Conservation (phyloP, 2,113 vertebrate genomes). For the Thamnophis sirtalis region DNA sequence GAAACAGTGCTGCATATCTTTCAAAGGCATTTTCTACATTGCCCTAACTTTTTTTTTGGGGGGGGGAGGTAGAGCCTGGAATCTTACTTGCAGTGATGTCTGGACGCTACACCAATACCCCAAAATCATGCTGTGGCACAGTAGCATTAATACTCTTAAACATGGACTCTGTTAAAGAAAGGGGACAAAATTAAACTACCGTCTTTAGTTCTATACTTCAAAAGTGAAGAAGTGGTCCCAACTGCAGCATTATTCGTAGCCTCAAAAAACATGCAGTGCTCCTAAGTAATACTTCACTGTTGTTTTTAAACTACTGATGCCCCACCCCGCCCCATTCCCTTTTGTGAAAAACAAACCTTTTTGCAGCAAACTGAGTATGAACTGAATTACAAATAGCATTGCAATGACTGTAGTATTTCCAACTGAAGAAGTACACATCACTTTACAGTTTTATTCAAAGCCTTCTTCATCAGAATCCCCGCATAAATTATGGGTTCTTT, state of each 20-base stretch:
- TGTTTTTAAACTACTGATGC: not conserved
- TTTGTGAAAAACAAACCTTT: not conserved
- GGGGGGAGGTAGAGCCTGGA: not conserved
- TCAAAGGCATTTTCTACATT: not conserved
- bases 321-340: too few species aligned
- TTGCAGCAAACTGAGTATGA: not conserved
- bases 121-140: not conserved
- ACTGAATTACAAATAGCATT: not conserved
- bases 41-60: not conserved
- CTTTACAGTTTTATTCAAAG: not conserved
- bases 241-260: not conserved
- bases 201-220: not conserved
- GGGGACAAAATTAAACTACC: not conserved
- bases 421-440: not conserved
- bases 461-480: not conserved
- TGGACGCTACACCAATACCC: not conserved
- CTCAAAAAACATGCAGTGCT: not conserved
- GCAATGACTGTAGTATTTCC: not conserved
- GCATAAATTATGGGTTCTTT: not conserved
- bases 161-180: not conserved
- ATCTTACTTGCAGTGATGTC: not conserved
- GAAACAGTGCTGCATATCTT: not conserved
- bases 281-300: not conserved
- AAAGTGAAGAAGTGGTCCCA: not conserved
- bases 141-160: not conserved